These are phyloP conservation scores for Phrynosoma platyrhinos DNA, from an alignment of 2,113 vertebrate species.

Conservation along the genomic window DNA sequence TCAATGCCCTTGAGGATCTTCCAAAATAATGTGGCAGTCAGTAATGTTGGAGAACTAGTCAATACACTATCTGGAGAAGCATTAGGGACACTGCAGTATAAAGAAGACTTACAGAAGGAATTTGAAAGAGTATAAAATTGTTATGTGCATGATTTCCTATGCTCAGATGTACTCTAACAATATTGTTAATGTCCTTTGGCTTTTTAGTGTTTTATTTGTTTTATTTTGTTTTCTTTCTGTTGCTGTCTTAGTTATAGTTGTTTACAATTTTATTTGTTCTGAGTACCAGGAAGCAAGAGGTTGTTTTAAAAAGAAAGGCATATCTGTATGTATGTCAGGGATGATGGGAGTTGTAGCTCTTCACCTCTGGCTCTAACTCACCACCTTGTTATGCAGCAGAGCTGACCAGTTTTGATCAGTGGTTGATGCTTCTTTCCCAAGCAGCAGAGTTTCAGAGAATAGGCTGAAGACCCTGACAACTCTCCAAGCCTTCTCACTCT, in stretches of 20 bases:
- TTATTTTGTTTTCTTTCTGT: background rate
- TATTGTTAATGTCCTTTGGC: background rate
- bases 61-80: background rate
- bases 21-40: background rate
- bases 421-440: too few relatives aligned
- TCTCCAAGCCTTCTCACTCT: too few relatives aligned
- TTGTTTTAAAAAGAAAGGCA: background rate
- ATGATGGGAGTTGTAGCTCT: too few relatives aligned
- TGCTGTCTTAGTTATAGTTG: background rate
- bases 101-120: background rate
- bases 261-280: conserved; percentile 2
- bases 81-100: background rate
- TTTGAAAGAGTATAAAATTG: background rate
- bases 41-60: background rate
- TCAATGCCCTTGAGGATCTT: background rate
- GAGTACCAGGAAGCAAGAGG: background rate
- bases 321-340: background rate
- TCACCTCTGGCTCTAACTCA: too few relatives aligned
- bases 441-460: too few relatives aligned
- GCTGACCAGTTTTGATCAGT: too few relatives aligned
- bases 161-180: background rate
- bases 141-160: background rate
- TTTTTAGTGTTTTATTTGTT: rapidly evolving
- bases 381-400: too few relatives aligned
- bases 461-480: too few relatives aligned